Conservation (phyloP, 2,113 vertebrate genomes). For the Microtus ochrogaster region DNA sequence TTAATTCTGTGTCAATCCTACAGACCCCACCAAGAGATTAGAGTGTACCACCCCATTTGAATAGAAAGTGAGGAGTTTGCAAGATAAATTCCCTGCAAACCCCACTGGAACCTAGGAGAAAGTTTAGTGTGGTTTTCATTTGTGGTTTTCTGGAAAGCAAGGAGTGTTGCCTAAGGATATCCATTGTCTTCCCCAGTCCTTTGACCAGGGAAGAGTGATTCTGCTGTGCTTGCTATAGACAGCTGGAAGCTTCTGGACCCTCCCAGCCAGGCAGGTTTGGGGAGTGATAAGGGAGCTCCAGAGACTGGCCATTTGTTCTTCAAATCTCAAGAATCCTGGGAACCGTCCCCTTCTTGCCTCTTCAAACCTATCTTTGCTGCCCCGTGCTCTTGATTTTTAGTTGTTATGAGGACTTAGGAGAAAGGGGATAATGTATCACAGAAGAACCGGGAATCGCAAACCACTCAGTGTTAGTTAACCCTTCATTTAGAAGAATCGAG, state of each 20-base stretch:
- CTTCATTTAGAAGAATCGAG: background rate
- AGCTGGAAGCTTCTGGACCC: background rate
- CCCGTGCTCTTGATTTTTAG: background rate
- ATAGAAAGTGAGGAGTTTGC: background rate
- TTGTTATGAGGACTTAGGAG: background rate
- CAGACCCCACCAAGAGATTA: background rate
- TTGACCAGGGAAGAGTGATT: background rate
- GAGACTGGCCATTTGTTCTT: background rate
- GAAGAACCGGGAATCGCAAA: background rate
- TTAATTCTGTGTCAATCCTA: background rate
- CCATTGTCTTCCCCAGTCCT: background rate
- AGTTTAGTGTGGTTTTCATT: background rate
- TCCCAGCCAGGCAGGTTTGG: background rate
- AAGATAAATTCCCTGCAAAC: background rate
- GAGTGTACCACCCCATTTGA: background rate
- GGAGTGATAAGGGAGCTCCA: background rate
- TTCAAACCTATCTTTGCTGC: background rate
- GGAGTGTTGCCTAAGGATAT: background rate
- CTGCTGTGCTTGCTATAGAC: background rate
- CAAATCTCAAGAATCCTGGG: background rate
- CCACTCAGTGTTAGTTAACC: slow-evolving; percentile 4
- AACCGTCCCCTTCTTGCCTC: background rate
- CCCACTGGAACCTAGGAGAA: background rate
- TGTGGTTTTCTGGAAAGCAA: background rate
- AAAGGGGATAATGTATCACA: background rate